phyloP scores from a whole-genome alignment of 2,797 vertebrate species.

The Trachops cirrhosus region DNA sequence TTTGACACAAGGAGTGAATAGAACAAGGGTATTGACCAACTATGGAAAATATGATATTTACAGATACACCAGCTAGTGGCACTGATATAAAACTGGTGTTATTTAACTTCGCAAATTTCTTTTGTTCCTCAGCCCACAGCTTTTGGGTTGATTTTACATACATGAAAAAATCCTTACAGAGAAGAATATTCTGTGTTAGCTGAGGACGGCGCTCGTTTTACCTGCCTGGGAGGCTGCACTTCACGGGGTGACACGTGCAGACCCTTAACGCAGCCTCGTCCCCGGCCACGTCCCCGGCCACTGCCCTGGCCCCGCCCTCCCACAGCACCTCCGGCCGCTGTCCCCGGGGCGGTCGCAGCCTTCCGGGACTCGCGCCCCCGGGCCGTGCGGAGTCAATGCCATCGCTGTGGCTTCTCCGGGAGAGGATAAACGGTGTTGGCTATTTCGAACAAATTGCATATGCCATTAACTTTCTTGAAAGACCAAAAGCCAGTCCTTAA shows the following conservation, averaged over 20 bases:
- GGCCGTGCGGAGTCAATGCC: not conserved
- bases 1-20: not conserved
- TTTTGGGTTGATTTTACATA: not conserved
- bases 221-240: not conserved
- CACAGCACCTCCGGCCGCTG: rapidly evolving
- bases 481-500: not conserved
- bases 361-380: not conserved
- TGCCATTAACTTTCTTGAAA: not conserved
- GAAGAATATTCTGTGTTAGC: not conserved
- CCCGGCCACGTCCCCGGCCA: too few species aligned
- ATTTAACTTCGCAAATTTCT: not conserved
- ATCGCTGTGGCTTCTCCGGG: not conserved
- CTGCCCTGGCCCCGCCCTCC: not conserved
- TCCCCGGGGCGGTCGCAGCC: too few species aligned
- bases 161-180: too few species aligned
- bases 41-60: not conserved
- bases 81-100: not conserved
- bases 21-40: not conserved
- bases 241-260: rapidly evolving
- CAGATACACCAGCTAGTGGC: not conserved
- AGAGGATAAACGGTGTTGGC: not conserved
- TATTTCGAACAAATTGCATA: not conserved
- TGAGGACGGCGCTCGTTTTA: not conserved
- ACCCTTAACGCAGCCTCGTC: rapidly evolving
- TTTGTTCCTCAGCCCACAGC: not conserved